These are phyloP conservation scores for Capitulum mitella DNA, from an alignment of 2,888 invertebrate species.

Conservation along the genomic window DNA sequence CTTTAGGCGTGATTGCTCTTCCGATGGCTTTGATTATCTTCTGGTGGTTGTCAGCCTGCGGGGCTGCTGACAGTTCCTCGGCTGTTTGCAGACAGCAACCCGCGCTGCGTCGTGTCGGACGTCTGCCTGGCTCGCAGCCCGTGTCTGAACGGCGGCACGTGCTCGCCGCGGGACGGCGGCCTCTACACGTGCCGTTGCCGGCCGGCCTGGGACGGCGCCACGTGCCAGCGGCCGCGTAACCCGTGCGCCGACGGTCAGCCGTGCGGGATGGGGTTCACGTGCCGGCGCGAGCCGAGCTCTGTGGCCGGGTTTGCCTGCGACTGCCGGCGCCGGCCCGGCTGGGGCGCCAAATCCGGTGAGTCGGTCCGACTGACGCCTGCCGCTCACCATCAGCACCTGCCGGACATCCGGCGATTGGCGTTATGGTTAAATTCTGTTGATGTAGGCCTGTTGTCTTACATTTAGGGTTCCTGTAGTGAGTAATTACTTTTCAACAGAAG, in stretches of 20 bases:
- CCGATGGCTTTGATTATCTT: too few species aligned
- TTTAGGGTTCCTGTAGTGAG: too few species aligned
- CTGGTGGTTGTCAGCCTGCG: too few species aligned
- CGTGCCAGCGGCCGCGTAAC: background rate
- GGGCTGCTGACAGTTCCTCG: too few species aligned
- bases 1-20: too few species aligned
- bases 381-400: too few species aligned
- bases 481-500: too few species aligned
- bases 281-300: background rate
- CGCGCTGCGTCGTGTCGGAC: background rate
- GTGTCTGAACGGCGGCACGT: conserved; percentile 16
- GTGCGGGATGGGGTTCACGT: background rate
- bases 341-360: conserved; percentile 13
- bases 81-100: background rate
- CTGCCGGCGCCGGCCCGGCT: background rate
- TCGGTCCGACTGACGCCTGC: too few species aligned
- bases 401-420: too few species aligned
- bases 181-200: conserved; percentile 11
- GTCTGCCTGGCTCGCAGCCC: background rate
- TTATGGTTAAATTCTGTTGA: too few species aligned
- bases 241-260: background rate
- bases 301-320: background rate
- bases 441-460: too few species aligned
- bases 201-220: conserved; percentile 7
- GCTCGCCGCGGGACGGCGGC: background rate